Conservation (phyloP, 2,888 invertebrate genomes). For the Aplocera efformata region DNA sequence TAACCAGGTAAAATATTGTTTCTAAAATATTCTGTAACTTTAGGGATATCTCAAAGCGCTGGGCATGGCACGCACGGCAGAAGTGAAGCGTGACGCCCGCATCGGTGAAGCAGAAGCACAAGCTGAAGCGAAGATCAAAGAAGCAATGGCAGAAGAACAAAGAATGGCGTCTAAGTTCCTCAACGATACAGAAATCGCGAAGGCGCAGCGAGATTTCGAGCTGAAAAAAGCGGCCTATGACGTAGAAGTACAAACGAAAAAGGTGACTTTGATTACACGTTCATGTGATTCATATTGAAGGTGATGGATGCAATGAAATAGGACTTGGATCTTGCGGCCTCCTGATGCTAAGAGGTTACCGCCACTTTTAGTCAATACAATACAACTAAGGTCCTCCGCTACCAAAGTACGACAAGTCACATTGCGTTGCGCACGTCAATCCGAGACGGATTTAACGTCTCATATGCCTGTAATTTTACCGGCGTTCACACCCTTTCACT, state of each 20-base stretch:
- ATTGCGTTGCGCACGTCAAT: no score
- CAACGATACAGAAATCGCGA: constrained; percentile 98
- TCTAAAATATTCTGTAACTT: constrained; percentile 3
- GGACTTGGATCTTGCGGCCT: no score
- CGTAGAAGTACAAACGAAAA: constrained; percentile 96
- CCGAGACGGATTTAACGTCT: no score
- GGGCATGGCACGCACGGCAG: constrained; percentile 96
- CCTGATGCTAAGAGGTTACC: no score
- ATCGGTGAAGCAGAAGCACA: constrained; percentile 98
- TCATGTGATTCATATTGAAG: no score
- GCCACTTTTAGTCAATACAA: no score
- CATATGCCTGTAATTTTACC: no score
- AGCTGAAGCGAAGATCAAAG: constrained; percentile 94
- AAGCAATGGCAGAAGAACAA: constrained; percentile 97
- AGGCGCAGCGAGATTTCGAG: constrained; percentile 97
- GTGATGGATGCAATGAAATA: no score
- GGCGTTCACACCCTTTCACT: no score
- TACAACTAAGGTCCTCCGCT: no score
- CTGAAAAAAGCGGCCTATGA: constrained; percentile 98
- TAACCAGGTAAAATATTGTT: no score
- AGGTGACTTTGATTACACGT: constrained; percentile 68
- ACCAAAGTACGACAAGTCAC: no score
- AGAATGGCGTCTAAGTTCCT: constrained; percentile 95
- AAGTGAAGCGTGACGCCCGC: constrained; percentile 96
- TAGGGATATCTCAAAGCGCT: constrained; percentile 96